Base-by-base conservation (phyloP, 2,888 invertebrate species). In the Ornithoptera priamus region DNA sequence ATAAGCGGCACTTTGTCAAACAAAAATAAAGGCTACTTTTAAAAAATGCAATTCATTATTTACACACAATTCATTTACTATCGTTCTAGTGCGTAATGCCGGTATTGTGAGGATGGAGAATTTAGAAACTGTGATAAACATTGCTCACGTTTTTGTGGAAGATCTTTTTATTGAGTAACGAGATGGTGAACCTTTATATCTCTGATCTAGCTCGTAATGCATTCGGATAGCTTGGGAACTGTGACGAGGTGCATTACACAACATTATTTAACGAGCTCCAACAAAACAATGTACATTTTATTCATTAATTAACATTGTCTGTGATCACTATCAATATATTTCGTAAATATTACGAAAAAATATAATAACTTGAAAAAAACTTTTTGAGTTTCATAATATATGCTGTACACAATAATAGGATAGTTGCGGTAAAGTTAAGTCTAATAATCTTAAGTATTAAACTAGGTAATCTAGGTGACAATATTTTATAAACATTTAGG, bases 111-210 rank as follows among this genome's bases (percentile, higher is more conserved):
- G 83, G 83, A 77, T 56, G 56, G n/a, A 50, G 81, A 81, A 81
- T 82, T 84, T 65, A 79, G 83, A 82, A 81, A 79, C 80, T 79
- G 81, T 81, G 81, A 85, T 85, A 85, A 78, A 74, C 81, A 83
- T 82, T 76, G 79, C 88, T 88, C 90, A 90, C 89, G 90, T 91
- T 91, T 91, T 90, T 90, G 88, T 84, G 80, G 85, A 82, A 81
- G 85, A 86, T 87, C 84, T 85, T 85, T 86, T 86, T 85, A 88
- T 88, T 88, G 84, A 82, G 89, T 87, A 89, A 90, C 83, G 80
- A 85, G 81, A 81, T 81, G 81, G 81, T 80, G 77, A 79, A 81
- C 83, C 79, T 88, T 87, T 85, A 87, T 89, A 89, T 91, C 89
- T 82, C 76, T 73, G 81, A 89, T 89, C 87, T 78, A 76, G 78